A percentile compares a stretch with the other conserved stretches of the same genome.
Conservation (phyloP, 2,888 invertebrate genomes). For the Geophilus truncorum region DNA sequence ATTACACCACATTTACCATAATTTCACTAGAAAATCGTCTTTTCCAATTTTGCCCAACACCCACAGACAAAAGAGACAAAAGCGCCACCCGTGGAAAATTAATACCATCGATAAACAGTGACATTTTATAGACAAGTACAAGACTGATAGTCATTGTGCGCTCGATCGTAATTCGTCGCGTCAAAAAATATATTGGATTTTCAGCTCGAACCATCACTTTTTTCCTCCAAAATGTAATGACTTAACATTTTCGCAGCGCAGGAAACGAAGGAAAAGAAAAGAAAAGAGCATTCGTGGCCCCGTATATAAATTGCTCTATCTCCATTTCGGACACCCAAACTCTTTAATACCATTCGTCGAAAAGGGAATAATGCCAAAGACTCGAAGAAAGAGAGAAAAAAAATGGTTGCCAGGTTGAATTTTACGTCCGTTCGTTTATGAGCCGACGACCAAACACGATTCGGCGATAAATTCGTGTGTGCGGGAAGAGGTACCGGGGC, state of each 20-base stretch:
- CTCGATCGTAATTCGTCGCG: not conserved
- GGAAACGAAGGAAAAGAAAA: not conserved
- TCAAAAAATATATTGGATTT: not conserved
- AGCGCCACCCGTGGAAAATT: too few species aligned
- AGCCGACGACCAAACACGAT: not conserved
- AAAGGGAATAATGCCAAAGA: too few species aligned
- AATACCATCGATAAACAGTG: not conserved
- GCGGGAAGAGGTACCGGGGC: too few species aligned
- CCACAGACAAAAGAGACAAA: too few species aligned
- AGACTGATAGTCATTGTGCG: too few species aligned
- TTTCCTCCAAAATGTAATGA: not conserved
- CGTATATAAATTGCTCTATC: not conserved
- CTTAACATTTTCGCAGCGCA: too few species aligned
- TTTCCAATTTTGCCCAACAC: too few species aligned
- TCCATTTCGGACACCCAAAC: not conserved
- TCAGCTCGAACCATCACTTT: not conserved
- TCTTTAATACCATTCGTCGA: not conserved
- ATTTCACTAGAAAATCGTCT: too few species aligned
- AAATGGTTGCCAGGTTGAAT: not conserved
- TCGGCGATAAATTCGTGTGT: not conserved
- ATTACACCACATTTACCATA: too few species aligned
- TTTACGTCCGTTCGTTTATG: not conserved
- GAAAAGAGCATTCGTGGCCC: not conserved
- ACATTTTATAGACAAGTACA: not conserved
- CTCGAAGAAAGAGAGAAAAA: not conserved